Conservation (phyloP, 2,797 vertebrate species). For the Oceanodroma leucorhoa region DNA sequence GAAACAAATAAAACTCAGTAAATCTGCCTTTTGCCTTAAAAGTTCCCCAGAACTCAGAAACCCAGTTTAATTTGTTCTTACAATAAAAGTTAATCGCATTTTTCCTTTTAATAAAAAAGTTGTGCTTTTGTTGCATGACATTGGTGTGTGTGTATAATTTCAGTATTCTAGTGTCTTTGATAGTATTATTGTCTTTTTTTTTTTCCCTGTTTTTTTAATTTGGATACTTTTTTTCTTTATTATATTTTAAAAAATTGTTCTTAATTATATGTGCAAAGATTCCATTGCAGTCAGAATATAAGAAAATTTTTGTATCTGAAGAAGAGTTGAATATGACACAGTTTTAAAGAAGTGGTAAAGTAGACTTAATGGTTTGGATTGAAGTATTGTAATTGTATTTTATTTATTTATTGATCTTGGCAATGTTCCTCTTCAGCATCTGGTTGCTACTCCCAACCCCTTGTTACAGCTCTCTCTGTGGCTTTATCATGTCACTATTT, state of each 20-base stretch:
- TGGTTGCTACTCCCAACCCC: not conserved
- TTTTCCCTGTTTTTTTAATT: not conserved
- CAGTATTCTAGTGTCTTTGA: not conserved
- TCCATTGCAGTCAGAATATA: not conserved
- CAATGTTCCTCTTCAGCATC: not conserved
- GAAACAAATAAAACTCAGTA: not conserved
- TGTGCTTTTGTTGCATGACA: not conserved
- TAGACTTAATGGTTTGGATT: not conserved
- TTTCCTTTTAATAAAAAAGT: not conserved
- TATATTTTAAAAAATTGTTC: rapidly evolving
- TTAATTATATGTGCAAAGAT: not conserved
- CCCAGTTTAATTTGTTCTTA: not conserved
- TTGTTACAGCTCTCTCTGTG: not conserved
- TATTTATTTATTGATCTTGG: not conserved
- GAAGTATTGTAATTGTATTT: not conserved
- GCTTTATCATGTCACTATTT: not conserved
- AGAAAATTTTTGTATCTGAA: not conserved
- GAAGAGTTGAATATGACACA: not conserved
- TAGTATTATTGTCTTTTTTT: rapidly evolving
- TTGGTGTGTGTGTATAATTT: not conserved
- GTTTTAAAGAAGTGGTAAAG: not conserved
- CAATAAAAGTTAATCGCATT: not conserved
- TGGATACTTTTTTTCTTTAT: not conserved
- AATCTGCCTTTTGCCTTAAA: not conserved
- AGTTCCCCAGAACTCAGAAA: not conserved